These are phyloP conservation scores for Dicyrtoma fusca DNA, from an alignment of 2,888 invertebrate species.

Conservation along the genomic window DNA sequence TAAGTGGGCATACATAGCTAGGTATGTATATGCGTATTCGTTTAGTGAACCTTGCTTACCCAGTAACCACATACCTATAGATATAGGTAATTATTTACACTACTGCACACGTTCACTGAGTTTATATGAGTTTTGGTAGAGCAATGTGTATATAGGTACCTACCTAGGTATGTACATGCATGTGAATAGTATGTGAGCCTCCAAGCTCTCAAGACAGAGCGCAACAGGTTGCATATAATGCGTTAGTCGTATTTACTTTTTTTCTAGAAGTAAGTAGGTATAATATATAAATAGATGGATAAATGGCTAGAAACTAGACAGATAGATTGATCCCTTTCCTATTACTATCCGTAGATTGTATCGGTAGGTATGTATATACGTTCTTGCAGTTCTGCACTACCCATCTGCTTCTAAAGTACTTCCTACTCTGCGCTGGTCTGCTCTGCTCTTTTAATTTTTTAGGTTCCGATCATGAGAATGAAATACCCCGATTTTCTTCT, in stretches of 20 bases:
- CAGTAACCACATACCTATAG: not conserved
- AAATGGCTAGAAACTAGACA: too few relatives aligned
- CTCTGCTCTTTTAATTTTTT: not conserved
- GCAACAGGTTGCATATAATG: too few relatives aligned
- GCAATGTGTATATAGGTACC: not conserved
- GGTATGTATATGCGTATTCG: not conserved
- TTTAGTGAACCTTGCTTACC: not conserved
- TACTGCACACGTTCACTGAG: too few relatives aligned
- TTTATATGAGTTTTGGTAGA: not conserved
- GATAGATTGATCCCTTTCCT: not conserved
- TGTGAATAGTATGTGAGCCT: not conserved
- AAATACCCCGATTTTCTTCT: not conserved
- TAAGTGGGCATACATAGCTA: not conserved
- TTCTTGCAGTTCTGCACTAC: not conserved
- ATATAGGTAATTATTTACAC: not conserved
- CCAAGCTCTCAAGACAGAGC: not conserved
- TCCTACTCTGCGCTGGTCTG: not conserved
- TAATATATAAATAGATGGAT: not conserved
- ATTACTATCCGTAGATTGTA: too few relatives aligned
- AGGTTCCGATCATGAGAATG: not conserved
- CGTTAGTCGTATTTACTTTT: too few relatives aligned
- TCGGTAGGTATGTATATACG: too few relatives aligned
- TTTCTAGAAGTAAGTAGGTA: too few relatives aligned
- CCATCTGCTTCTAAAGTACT: not conserved
- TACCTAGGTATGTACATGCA: not conserved